Conservation (phyloP, 2,113 vertebrate genomes). For the Vimba vimba region DNA sequence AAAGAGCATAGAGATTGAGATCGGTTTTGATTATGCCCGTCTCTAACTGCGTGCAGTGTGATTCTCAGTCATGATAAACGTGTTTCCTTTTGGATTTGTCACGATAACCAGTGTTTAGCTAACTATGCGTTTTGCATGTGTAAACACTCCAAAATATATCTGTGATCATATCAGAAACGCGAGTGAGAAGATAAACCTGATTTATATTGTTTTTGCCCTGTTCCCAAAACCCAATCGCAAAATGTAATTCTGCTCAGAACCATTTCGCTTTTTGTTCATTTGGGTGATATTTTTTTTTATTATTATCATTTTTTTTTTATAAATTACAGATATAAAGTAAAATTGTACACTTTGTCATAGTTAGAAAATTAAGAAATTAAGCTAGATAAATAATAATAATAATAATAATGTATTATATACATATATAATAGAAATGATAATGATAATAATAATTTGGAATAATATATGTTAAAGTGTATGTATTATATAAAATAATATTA, state of each 20-base stretch:
- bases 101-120: background rate
- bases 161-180: background rate
- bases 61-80: background rate
- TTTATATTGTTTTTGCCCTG: background rate
- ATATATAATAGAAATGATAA: too few species aligned
- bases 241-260: background rate
- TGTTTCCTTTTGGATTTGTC: background rate
- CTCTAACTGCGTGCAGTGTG: background rate
- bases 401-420: too few species aligned
- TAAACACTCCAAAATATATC: background rate
- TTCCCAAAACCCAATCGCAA: background rate
- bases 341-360: background rate
- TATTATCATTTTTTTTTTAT: too few species aligned
- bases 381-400: too few species aligned
- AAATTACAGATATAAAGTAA: background rate
- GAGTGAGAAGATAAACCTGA: background rate
- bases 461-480: too few species aligned
- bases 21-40: background rate
- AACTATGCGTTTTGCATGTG: background rate
- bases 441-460: too few species aligned
- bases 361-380: background rate
- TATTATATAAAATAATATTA: too few species aligned
- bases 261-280: background rate
- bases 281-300: too few species aligned
- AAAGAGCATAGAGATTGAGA: background rate